Percentiles rank a stretch among this genome's conserved stretches.
Evolutionary conservation across 2,113 vertebrate species (phyloP).

Genomic region (Jacana jacana): DNA sequence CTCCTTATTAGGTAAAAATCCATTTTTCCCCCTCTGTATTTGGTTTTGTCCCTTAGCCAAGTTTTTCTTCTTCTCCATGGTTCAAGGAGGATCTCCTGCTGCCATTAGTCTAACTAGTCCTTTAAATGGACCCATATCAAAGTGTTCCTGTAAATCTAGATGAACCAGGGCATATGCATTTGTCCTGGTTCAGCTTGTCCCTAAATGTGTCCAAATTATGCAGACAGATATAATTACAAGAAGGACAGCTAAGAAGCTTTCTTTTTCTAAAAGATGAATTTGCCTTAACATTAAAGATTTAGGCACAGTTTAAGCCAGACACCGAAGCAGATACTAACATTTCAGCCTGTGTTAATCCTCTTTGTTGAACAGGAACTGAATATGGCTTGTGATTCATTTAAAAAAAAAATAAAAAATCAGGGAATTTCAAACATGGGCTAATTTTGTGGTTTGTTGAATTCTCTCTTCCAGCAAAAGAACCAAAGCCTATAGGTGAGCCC

Average conservation of each 20-base stretch:
- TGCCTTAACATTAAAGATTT: slow-evolving; percentile 7
- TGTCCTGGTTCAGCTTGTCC: slow-evolving; percentile 20
- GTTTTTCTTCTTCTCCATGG: slow-evolving; percentile 24
- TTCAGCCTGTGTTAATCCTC: neutral
- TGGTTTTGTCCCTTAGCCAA: slow-evolving; percentile 50
- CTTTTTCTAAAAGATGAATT: neutral
- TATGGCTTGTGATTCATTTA: slow-evolving; percentile 24
- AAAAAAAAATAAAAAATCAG: slow-evolving; percentile 16
- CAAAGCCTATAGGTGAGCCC: neutral
- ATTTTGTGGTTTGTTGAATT: neutral
- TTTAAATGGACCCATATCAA: slow-evolving; percentile 49
- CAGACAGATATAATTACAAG: neutral
- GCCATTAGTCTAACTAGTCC: slow-evolving; percentile 39
- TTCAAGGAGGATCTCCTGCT: slow-evolving; percentile 31
- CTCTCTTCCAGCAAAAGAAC: neutral
- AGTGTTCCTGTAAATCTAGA: slow-evolving; percentile 50
- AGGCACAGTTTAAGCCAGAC: neutral
- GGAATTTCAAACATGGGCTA: slow-evolving; percentile 5
- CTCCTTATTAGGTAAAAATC: neutral
- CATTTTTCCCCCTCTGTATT: slow-evolving; percentile 1
- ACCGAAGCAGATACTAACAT: neutral
- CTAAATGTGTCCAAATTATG: slow-evolving; percentile 45
- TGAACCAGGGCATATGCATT: slow-evolving; percentile 34
- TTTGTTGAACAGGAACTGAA: neutral
- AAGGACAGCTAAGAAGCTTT: slow-evolving; percentile 34